Percentiles rank a stretch among this genome's conserved stretches.
Evolutionary conservation across 2,797 vertebrate species (phyloP).

Genomic region (Sebastes ruberrimus): DNA sequence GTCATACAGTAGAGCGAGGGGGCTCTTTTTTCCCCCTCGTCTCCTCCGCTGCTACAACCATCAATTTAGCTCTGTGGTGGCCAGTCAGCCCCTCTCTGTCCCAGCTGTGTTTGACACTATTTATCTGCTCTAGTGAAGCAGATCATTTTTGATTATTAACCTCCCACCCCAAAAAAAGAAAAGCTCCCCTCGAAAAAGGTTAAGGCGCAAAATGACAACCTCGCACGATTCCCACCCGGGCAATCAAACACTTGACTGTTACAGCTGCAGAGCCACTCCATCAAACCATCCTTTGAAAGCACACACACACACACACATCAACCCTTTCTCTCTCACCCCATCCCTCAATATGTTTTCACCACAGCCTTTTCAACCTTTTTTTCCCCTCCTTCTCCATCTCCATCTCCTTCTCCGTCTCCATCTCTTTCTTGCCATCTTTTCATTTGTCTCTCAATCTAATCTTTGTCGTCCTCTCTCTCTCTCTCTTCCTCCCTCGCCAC

Average conservation of each 20-base stretch:
- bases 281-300: conserved; percentile 49
- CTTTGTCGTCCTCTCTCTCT: conserved; percentile 34
- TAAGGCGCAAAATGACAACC: conserved; percentile 84
- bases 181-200: conserved; percentile 72
- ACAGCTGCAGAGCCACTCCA: conserved; percentile 71
- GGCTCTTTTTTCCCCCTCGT: conserved; percentile 48
- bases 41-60: conserved; percentile 77
- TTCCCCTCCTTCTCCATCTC: conserved; percentile 23
- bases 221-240: conserved; percentile 57
- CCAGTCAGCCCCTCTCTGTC: conserved; percentile 73
- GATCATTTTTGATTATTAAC: conserved; percentile 84
- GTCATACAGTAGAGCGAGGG: conserved; percentile 79
- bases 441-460: conserved; percentile 63
- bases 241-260: conserved; percentile 75
- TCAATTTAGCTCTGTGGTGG: conserved; percentile 79
- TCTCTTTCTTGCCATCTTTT: conserved; percentile 50
- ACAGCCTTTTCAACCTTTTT: conserved; percentile 14
- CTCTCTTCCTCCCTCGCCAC: conserved; percentile 19
- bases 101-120: conserved; percentile 78
- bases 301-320: conserved; percentile 1
- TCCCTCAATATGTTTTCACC: conserved; percentile 49
- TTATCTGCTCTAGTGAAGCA: conserved; percentile 82
- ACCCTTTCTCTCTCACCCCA: conserved; percentile 41
- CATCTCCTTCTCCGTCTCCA: conserved; percentile 18
- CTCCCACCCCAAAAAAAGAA: conserved; percentile 68